phyloP scores from a whole-genome alignment of 2,113 vertebrate species.

The Prinia subflava region DNA sequence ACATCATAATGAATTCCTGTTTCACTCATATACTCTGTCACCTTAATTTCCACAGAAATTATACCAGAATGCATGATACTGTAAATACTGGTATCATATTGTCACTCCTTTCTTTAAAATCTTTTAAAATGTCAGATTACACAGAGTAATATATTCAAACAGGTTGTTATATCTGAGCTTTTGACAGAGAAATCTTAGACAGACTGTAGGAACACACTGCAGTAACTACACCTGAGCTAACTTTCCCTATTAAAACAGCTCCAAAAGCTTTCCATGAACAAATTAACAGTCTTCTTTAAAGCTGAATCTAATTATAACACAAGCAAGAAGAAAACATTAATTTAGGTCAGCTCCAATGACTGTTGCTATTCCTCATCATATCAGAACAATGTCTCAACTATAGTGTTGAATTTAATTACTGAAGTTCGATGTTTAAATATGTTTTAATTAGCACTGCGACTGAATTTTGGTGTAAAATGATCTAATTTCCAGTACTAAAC shows the following conservation, averaged over 20 bases:
- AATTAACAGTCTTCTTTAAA: background rate
- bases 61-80: background rate
- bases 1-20: background rate
- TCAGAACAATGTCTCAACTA: background rate
- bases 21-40: background rate
- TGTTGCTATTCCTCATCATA: background rate
- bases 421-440: slow-evolving; percentile 10
- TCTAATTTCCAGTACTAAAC: slow-evolving; percentile 3
- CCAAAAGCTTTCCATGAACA: background rate
- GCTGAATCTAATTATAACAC: background rate
- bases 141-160: slow-evolving; percentile 2
- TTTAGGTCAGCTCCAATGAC: slow-evolving; percentile 1
- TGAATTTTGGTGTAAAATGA: background rate
- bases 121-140: slow-evolving; percentile 37
- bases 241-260: background rate
- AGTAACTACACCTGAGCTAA: background rate
- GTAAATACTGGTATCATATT: slow-evolving; percentile 34
- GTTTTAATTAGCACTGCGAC: background rate
- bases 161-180: background rate
- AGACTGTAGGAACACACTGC: background rate
- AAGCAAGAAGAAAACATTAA: background rate
- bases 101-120: slow-evolving; percentile 20
- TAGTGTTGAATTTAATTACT: slow-evolving; percentile 1
- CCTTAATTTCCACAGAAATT: slow-evolving; percentile 17
- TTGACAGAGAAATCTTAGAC: slow-evolving; percentile 32